Evolutionary conservation across 23 tunicate genomes (phyloP), one percentile per base, ranked within the genome.

Genomic region (Ciona savignyi): DNA sequence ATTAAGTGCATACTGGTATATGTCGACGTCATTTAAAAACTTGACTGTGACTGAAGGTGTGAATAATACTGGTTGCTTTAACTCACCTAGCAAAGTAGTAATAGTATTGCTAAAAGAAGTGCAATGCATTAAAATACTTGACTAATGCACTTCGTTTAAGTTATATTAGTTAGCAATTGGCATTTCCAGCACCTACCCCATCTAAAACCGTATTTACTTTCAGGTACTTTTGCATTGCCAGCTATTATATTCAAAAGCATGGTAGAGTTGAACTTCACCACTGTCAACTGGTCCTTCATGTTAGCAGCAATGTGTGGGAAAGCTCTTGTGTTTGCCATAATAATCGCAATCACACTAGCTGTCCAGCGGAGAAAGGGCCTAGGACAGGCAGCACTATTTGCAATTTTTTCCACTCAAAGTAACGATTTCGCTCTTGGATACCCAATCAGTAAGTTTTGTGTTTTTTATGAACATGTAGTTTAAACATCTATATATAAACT

Each of bases 371-470:
- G 67, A 30, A 74, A 70, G 27, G 80, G 83, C 25, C 1, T 89
- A 2, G 83, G 78, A 4, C 69, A 78, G 28, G 83, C 81, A 3
- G 86, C 80, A n/a, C 29, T 91, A n/a, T 91, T 80, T 76, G 86
- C 82, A 23, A 91, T 91, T 23, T 91, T 85, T 77, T 72, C 89
- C 20, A 91, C 97, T 3, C 97, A 91, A 66, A 84, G 91, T 71
- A 91, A 91, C 72, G 97, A 91, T 63, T 91, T 91, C 67, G 97
- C 97, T 0, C 23, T 91, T 61, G 97, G 97, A 32, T 85, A 91
- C 35, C 97, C 97, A 30, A 79, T 91, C 1, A 72, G 91, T 85
- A 78, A 32, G 83, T 74, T n/a, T 63, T 1, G 26, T 25, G 23
- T 70, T 42, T 6, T 6, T 42, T 42, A 9, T 42, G 15, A 42